Base-by-base conservation (phyloP, 2,113 vertebrate genomes). In the Sander lucioperca region DNA sequence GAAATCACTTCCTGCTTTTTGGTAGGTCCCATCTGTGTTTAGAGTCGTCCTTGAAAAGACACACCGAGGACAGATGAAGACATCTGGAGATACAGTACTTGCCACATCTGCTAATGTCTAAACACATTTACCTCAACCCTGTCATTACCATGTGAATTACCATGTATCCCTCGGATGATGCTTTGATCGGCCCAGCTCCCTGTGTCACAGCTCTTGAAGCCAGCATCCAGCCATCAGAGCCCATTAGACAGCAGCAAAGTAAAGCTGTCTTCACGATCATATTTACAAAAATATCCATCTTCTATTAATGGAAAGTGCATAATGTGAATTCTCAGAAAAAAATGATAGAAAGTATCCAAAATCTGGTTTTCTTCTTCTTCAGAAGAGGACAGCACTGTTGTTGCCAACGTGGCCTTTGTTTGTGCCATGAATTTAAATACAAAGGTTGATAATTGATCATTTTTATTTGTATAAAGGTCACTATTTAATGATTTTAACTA, bases 31-130 rank as follows among this genome's bases (percentile, higher is more conserved):
- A 94, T 95, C 93, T 94, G 94, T 77, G 63, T 66, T 69, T 58
- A n/a, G 66, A 83, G 80, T 82, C 82, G 79, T 88, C 88, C 87
- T 92, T 92, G 93, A 93, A 92, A 93, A 85, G 84, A 84, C 78
- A 65, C 86, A 39, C 79, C 2, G 10, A 80, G 88, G 84, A 91
- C 89, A 66, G 90, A 94, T 94, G 90, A 93, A 95, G 91, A 93
- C 95, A 95, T 95, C 94, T 95, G 95, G 94, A 89, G 82, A 82
- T 86, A 71, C 88, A 78, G 76, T 88, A 87, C 82, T 92, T 94
- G 90, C 92, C 88, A 87, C 95, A 95, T 93, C 92, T 95, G 94
- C 86, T 90, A 70, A 75, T 69, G 93, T 95, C 94, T 77, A 85
- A 94, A 93, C 82, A 73, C 23, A 91, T 95, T 94, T 95, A 88